Base-by-base conservation (phyloP, 2,797 vertebrate genomes). In the Pangasius larnaudii region DNA sequence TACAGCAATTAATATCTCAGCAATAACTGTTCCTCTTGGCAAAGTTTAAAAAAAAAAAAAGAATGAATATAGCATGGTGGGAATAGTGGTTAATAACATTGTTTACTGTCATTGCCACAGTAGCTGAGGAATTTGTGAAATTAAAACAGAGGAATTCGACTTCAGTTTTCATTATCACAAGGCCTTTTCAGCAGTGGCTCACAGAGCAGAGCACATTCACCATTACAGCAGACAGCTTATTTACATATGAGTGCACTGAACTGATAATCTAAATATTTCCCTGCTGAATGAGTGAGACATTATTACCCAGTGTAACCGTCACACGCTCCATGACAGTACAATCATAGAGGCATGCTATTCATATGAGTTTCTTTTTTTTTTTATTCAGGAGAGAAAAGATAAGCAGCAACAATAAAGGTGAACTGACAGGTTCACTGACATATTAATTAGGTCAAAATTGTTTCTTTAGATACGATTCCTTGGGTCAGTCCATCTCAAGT, bases 1-100 rank as follows among this genome's bases (percentile, higher is more conserved):
- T 96, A 94, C 89, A 93, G 93, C 95, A 96, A 95, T 97, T 96
- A 96, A 95, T 96, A 95, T 94, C 93, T 93, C 89, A 88, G 95
- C 90, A 92, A 96, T 94, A 94, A 89, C 61, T 94, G 93, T 94
- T 94, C 95, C 92, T 94, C 95, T 95, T 95, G 91, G 92, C 90
- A 95, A 91, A 94, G 93, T 95, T 95, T 93, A 39, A 56, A 11
- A 39, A 39, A 39, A 36, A 30, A 65, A 61, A 36, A 58, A 58
- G 85, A 90, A 83, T 75, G 92, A 74, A 88, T 91, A 92, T 95
- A 93, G 90, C 91, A 94, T 94, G 92, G 59, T 94, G 93, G 92
- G 93, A 89, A 88, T 89, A 58, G 90, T 81, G 77, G 69, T 87
- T 90, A 89, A 92, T 90, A 81, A 89, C 84, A 85, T 88, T 87